phyloP scores from a whole-genome alignment of 2,888 invertebrate genomes.

The Perdita meconis region DNA sequence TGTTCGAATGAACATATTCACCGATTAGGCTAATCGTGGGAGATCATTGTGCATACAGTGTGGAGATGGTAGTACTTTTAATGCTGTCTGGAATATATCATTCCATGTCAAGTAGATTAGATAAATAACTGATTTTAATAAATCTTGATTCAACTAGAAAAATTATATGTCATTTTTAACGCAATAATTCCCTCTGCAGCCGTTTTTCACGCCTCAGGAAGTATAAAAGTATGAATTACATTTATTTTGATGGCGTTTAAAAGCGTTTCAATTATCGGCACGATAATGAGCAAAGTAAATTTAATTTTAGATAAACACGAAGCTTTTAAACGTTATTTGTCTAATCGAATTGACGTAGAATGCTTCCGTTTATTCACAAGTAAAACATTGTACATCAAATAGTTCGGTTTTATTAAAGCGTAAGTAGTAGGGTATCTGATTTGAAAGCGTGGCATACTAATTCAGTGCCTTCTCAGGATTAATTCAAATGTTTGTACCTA shows the following conservation, averaged over 20 bases:
- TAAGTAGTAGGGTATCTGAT: conserved; percentile 24
- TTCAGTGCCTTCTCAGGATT: conserved; percentile 41
- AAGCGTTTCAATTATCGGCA: no score
- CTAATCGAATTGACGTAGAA: conserved; percentile 46
- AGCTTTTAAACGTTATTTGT: conserved; percentile 35
- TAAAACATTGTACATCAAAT: neutral
- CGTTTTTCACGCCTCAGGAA: no score
- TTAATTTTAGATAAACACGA: no score
- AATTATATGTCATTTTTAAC: no score
- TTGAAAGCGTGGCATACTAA: conserved; percentile 20
- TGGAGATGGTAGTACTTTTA: conserved; percentile 27
- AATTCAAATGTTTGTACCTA: conserved; percentile 3
- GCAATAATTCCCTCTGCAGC: no score
- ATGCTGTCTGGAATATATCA: conserved; percentile 29
- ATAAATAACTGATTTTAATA: conserved; percentile 36
- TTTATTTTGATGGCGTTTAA: neutral
- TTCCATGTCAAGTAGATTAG: conserved; percentile 49
- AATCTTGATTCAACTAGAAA: conserved; percentile 11
- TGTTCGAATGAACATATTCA: conserved; percentile 51
- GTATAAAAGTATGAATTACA: no score
- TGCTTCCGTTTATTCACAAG: conserved; percentile 11
- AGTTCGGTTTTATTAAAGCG: conserved; percentile 8
- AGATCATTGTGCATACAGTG: conserved; percentile 18
- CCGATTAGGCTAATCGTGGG: conserved; percentile 14
- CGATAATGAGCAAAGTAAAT: no score